Evolutionary conservation across 2,888 invertebrate genomes (phyloP).

Genomic region (Microplitis manilae): DNA sequence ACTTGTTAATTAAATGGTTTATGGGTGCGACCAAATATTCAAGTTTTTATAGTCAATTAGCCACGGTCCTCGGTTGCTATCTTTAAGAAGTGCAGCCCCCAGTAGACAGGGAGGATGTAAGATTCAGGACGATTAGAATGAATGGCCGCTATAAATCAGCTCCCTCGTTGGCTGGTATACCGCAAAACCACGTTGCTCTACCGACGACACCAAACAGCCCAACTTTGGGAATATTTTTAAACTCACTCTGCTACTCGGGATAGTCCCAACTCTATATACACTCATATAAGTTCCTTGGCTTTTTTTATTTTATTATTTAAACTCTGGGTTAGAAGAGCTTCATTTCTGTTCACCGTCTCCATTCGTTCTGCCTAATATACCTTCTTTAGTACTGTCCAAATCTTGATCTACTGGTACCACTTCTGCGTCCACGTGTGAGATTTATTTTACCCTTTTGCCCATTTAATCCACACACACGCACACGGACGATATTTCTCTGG

Average conservation of each 20-base stretch:
- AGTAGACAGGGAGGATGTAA: constrained; percentile 58
- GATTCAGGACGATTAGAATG: constrained; percentile 68
- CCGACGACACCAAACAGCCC: neutral
- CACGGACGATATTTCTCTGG: neutral
- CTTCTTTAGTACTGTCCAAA: constrained; percentile 49
- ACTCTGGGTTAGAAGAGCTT: constrained; percentile 29
- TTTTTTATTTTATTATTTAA: constrained; percentile 16
- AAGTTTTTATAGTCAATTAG: constrained; percentile 68
- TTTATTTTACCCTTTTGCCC: constrained; percentile 17
- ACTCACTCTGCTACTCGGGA: no score
- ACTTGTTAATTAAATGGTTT: constrained; percentile 67
- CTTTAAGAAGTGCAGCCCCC: constrained; percentile 59
- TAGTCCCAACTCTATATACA: no score
- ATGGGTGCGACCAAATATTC: constrained; percentile 64
- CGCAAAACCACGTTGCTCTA: constrained; percentile 37
- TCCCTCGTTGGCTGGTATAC: constrained; percentile 60
- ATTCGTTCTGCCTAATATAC: constrained; percentile 51
- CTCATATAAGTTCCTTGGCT: constrained; percentile 18
- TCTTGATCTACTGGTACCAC: constrained; percentile 51
- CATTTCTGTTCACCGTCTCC: constrained; percentile 38
- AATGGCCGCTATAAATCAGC: constrained; percentile 67
- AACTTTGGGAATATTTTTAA: neutral
- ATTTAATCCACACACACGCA: constrained; percentile 18
- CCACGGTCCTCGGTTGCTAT: constrained; percentile 51
- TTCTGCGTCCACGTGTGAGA: constrained; percentile 23